Evolutionary conservation across 2,113 vertebrate genomes (phyloP).

Genomic region (Serinus canaria): DNA sequence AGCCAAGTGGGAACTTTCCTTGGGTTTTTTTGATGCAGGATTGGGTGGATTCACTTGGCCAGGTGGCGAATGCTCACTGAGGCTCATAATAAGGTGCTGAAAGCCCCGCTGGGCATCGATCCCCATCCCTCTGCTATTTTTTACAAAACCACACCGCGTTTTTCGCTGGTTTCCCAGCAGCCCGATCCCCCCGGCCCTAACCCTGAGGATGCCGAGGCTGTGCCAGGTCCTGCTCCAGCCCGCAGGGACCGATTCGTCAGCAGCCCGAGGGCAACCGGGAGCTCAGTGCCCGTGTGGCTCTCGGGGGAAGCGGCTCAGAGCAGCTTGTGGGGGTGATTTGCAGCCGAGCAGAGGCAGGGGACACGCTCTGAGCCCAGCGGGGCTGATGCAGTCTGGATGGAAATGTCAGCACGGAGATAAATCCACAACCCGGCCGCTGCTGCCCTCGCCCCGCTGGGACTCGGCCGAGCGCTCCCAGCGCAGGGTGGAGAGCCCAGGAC

Average conservation of each 20-base stretch:
- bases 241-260: neutral
- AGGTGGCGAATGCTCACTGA: neutral
- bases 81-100: neutral
- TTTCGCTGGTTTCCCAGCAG: neutral
- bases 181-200: neutral
- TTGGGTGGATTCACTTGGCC: neutral
- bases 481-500: neutral
- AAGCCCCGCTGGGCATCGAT: neutral
- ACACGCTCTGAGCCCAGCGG: neutral
- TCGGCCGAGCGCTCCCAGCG: rapidly evolving
- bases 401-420: neutral
- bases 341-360: neutral
- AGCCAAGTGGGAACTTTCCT: neutral
- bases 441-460: rapidly evolving
- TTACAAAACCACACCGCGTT: rapidly evolving
- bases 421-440: neutral
- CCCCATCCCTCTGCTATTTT: neutral
- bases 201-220: neutral
- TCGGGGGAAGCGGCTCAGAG: neutral
- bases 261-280: neutral
- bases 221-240: neutral
- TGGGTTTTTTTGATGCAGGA: neutral
- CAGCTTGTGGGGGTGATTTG: neutral
- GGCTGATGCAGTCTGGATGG: neutral
- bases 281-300: rapidly evolving